These are phyloP conservation scores for Gonocerus acuteangulatus DNA, from an alignment of 2,888 invertebrate species.

Conservation along the genomic window DNA sequence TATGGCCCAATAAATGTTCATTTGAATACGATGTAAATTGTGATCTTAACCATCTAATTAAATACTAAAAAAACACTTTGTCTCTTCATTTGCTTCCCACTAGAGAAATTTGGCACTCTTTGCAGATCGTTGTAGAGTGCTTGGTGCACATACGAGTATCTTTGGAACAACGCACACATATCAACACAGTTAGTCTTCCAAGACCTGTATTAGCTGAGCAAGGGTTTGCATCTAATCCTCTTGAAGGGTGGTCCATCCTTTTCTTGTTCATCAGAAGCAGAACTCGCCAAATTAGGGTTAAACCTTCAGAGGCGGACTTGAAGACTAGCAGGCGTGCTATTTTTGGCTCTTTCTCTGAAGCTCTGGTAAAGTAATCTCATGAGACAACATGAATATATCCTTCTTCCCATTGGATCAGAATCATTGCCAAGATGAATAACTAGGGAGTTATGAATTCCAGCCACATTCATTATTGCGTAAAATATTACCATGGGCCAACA, in stretches of 20 bases:
- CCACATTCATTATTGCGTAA: neutral
- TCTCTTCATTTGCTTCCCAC: neutral
- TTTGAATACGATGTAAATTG: neutral
- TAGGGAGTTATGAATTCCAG: neutral
- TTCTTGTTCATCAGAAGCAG: neutral
- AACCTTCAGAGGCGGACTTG: neutral
- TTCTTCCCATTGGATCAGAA: neutral
- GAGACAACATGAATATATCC: neutral
- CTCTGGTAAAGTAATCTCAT: neutral
- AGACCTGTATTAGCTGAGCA: neutral
- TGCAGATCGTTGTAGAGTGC: neutral
- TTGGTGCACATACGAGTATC: neutral
- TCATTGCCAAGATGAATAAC: neutral
- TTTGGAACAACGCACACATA: neutral
- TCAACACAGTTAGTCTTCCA: neutral
- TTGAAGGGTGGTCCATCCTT: neutral
- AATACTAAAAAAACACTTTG: neutral
- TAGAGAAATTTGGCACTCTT: neutral
- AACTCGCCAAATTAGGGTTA: neutral
- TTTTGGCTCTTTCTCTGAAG: neutral
- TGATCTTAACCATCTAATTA: neutral
- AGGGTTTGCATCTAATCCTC: neutral
- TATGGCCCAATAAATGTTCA: neutral
- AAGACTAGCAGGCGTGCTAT: neutral
- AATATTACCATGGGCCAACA: conserved; percentile 17